phyloP scores from a whole-genome alignment of 2,888 invertebrate species.

The Isoperla grammatica region DNA sequence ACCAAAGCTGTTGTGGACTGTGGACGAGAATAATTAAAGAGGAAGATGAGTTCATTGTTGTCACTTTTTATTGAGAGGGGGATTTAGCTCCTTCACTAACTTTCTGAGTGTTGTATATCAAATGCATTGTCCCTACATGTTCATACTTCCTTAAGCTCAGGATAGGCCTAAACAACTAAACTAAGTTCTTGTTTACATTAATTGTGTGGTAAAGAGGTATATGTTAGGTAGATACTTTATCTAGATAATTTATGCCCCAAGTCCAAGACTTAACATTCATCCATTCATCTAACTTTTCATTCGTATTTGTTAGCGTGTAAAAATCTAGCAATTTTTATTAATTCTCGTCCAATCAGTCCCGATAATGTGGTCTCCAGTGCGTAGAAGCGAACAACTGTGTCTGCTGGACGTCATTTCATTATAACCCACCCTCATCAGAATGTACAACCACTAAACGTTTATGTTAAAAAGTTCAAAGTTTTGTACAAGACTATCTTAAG shows the following conservation, averaged over 20 bases:
- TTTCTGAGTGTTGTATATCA: slow-evolving; percentile 22
- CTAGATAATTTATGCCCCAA: slow-evolving; percentile 8
- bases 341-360: slow-evolving; percentile 18
- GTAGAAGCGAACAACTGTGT: background rate
- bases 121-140: slow-evolving; percentile 5
- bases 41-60: slow-evolving; percentile 12
- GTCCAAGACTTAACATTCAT: slow-evolving; percentile 4
- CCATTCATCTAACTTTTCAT: slow-evolving; percentile 14
- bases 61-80: slow-evolving; percentile 21
- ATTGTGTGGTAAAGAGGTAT: slow-evolving; percentile 15
- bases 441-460: background rate
- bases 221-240: slow-evolving; percentile 9
- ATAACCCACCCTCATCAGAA: background rate
- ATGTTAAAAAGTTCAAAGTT: slow-evolving; percentile 25
- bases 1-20: slow-evolving; percentile 5
- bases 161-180: slow-evolving; percentile 15
- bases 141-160: slow-evolving; percentile 21
- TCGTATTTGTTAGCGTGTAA: background rate
- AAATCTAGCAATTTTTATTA: slow-evolving; percentile 14
- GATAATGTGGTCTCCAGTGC: background rate
- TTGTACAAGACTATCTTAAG: slow-evolving; percentile 28
- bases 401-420: slow-evolving; percentile 1
- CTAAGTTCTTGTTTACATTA: background rate
- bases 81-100: slow-evolving; percentile 23
- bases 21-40: slow-evolving; percentile 27